Evolutionary conservation across 2,797 vertebrate species (phyloP).

Genomic region (Tamandua tetradactyla): DNA sequence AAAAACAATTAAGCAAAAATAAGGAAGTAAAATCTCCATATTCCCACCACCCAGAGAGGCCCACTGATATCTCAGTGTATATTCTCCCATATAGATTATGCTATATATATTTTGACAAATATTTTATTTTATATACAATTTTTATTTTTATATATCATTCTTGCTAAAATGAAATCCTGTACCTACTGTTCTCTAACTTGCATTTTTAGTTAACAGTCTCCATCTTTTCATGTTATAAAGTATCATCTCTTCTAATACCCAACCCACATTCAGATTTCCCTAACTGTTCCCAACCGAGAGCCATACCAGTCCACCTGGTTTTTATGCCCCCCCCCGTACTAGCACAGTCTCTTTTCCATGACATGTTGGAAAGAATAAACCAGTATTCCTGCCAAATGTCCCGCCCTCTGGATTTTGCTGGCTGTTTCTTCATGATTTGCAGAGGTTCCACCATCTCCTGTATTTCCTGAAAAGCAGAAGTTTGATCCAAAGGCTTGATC

Average conservation of each 20-base stretch:
- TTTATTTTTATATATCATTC: background rate
- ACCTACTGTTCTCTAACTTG: background rate
- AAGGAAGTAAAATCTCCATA: constrained; percentile 37
- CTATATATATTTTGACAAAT: background rate
- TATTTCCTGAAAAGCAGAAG: background rate
- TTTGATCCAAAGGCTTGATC: background rate
- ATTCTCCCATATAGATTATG: background rate
- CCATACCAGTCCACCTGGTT: background rate
- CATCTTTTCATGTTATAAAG: background rate
- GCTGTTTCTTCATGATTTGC: background rate
- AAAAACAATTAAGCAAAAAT: constrained; percentile 27
- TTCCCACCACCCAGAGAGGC: background rate
- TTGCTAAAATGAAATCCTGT: constrained; percentile 17
- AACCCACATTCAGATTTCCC: background rate
- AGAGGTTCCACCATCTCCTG: background rate
- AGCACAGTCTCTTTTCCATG: background rate
- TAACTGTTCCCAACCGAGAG: background rate
- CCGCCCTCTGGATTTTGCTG: background rate
- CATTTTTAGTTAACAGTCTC: background rate
- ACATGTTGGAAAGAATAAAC: background rate
- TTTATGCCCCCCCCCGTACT: background rate
- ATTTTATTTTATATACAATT: no score
- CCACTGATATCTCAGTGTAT: background rate
- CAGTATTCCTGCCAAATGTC: background rate
- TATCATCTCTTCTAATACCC: background rate